phyloP scores from a whole-genome alignment of 2,888 invertebrate genomes.

The Spisula subtruncata region DNA sequence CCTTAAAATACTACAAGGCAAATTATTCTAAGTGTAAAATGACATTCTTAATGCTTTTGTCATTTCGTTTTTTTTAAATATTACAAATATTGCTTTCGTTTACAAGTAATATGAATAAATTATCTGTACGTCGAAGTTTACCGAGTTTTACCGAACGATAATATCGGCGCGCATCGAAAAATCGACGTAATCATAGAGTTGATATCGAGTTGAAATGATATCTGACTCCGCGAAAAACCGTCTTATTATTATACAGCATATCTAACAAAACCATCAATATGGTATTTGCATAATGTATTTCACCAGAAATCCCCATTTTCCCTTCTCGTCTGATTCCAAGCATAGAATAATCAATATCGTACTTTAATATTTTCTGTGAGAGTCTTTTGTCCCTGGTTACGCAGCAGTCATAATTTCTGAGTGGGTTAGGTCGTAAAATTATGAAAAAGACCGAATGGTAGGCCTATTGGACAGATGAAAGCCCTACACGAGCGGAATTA shows the following conservation, averaged over 20 bases:
- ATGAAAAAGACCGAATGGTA: neutral
- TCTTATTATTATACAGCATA: neutral
- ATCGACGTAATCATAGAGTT: neutral
- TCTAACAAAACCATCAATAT: neutral
- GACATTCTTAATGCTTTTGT: neutral
- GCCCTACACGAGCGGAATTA: no score
- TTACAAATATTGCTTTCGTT: neutral
- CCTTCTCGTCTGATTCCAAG: neutral
- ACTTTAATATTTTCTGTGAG: neutral
- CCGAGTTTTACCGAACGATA: neutral
- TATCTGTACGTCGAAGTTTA: neutral
- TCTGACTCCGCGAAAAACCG: neutral
- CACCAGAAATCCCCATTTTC: neutral
- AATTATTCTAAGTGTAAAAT: no score
- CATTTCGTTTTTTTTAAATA: neutral
- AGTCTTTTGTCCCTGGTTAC: slow-evolving; percentile 1
- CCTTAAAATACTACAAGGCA: no score
- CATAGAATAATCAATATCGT: neutral
- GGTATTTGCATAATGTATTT: slow-evolving; percentile 25
- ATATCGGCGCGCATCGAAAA: neutral
- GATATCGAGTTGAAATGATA: neutral
- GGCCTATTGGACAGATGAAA: neutral
- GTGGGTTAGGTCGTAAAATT: slow-evolving; percentile 1
- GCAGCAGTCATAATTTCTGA: neutral
- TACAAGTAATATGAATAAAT: neutral